Evolutionary conservation across 2,888 invertebrate species (phyloP).

Genomic region (Callinectes sapidus): DNA sequence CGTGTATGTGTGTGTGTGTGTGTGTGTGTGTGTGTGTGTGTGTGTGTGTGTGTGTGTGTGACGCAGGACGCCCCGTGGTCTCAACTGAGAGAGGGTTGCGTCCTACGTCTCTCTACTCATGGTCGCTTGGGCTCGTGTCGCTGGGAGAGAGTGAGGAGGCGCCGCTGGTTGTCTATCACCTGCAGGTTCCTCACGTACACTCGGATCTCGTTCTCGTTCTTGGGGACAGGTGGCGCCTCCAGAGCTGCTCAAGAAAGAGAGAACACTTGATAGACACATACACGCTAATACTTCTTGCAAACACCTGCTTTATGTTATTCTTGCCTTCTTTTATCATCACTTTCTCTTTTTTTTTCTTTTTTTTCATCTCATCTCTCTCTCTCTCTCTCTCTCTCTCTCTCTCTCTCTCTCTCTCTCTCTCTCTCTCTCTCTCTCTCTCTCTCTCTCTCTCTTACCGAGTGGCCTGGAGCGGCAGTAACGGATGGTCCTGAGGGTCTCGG

Average conservation of each 20-base stretch:
- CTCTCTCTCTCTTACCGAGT: constrained; percentile 79
- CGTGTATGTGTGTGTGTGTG: no score
- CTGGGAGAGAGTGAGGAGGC: constrained; percentile 86
- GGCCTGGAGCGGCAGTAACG: constrained; percentile 85
- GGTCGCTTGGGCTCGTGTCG: constrained; percentile 79
- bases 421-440: constrained; percentile 8
- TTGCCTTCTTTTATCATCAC: background rate
- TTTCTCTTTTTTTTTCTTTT: no score
- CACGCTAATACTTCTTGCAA: background rate
- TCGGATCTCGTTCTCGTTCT: constrained; percentile 83
- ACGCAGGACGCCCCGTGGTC: background rate
- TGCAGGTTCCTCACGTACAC: constrained; percentile 84
- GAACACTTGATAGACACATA: background rate
- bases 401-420: constrained; percentile 24
- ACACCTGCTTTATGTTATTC: background rate
- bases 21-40: background rate
- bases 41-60: background rate
- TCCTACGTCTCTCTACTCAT: constrained; percentile 57
- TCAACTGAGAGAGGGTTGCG: constrained; percentile 40
- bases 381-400: constrained; percentile 25
- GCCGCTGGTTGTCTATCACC: constrained; percentile 87
- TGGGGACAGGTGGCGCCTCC: constrained; percentile 80
- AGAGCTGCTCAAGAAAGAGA: constrained; percentile 74
- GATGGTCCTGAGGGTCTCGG: constrained; percentile 86
- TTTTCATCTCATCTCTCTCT: constrained; percentile 12